Base-by-base conservation (phyloP, 2,888 invertebrate genomes). In the Apoda limacodes region DNA sequence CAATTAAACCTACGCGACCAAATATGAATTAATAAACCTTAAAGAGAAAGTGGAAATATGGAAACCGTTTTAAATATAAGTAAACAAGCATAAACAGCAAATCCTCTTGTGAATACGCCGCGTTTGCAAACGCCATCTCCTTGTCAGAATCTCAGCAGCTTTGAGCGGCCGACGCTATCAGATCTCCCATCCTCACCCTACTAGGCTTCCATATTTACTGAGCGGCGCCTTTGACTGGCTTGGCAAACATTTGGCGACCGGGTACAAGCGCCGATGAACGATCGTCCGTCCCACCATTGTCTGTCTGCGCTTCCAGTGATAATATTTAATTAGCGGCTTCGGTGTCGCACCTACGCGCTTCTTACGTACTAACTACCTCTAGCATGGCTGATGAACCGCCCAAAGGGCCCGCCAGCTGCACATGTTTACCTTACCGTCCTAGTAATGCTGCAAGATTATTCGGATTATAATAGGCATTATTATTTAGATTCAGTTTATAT, bases 301-400 rank as follows among this genome's bases (percentile, higher is more conserved):
- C 66, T 71, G 63, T 60, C 54, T 53, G 52, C 54, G 60, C 17
- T 59, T 52, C 54, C 45, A 62, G 61, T 72, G 72, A 72, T 75
- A 75, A 76, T 76, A 75, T 78, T 75, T 78, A 76, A 78, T 78
- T 74, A 78, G 74, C 65, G 66, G 60, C 62, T 54, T 45, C 58
- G 63, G 55, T 67, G 70, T 76, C 67, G 65, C 75, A 72, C 76
- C 75, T 72, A 55, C 58, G 53, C 61, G 44, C 49, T 56, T 53
- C 52, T 54, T 50, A 52, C 52, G 40, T 45, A 48, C 53, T n/a
- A n/a, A n/a, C n/a, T n/a, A n/a, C n/a, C 46, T 50, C 50, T 48
- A 49, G 57, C 49, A 52, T 55, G 54, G 48, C 52, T 54, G 55
- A 55, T 52, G 61, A 55, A 46, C 50, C 48, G 52, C 57, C 49